Conservation (phyloP, 1,140 invertebrate genomes). For the Drosophila ogumai region DNA sequence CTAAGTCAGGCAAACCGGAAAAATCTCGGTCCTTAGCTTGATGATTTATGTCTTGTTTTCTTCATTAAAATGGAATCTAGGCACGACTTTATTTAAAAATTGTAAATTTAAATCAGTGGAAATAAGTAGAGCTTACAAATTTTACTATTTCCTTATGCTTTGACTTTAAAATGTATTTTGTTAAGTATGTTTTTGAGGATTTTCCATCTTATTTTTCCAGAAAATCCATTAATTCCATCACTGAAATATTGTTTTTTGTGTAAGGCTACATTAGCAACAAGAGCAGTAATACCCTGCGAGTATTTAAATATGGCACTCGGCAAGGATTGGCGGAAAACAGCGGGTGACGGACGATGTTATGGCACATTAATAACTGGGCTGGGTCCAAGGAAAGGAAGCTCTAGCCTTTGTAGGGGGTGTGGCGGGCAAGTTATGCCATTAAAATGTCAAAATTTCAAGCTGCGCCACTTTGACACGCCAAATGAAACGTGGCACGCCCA, state of each 20-base stretch:
- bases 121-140: background rate
- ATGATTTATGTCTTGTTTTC: constrained; percentile 1
- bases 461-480: constrained; percentile 67
- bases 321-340: constrained; percentile 16
- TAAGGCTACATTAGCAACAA: constrained; percentile 5
- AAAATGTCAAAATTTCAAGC: constrained; percentile 71
- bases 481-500: constrained; percentile 70
- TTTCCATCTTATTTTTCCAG: background rate
- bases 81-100: constrained; percentile 32
- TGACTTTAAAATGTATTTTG: background rate
- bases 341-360: constrained; percentile 52
- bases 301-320: constrained; percentile 54
- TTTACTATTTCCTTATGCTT: background rate
- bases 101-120: constrained; percentile 26
- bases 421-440: constrained; percentile 59
- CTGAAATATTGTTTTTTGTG: background rate
- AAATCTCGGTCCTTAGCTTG: background rate
- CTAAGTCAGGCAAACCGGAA: background rate
- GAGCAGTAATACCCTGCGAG: constrained; percentile 17
- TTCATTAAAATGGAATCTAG: constrained; percentile 16
- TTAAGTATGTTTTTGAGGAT: background rate
- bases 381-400: background rate
- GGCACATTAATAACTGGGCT: constrained; percentile 69
- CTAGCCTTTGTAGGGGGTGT: constrained; percentile 9
- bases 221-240: background rate